Conservation (phyloP, 2,888 invertebrate genomes). For the Oligia fasciuncula region DNA sequence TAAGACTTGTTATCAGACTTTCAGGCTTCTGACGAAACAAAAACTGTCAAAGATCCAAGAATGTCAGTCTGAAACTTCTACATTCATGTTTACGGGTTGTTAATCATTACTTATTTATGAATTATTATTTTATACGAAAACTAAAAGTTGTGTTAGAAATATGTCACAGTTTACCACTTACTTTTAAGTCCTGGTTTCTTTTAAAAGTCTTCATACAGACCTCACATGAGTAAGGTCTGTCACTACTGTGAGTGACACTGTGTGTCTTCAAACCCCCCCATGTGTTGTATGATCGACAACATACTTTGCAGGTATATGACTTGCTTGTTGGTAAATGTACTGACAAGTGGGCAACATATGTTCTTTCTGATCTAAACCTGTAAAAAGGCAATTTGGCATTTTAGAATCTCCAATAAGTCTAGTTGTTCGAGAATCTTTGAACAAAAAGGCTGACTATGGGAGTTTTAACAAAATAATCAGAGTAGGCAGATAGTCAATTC, state of each 20-base stretch:
- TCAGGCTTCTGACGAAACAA: background rate
- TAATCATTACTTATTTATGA: background rate
- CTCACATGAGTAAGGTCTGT: constrained; percentile 92
- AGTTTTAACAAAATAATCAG: background rate
- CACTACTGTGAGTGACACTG: constrained; percentile 92
- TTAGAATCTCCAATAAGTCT: background rate
- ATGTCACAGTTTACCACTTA: constrained; percentile 68
- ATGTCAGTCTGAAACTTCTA: background rate
- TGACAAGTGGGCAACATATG: constrained; percentile 91
- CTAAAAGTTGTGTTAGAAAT: background rate
- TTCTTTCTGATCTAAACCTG: constrained; percentile 92
- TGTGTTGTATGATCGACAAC: constrained; percentile 92
- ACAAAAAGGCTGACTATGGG: background rate
- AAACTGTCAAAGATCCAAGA: background rate
- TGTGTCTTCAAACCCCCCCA: constrained; percentile 92
- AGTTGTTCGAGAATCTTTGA: background rate
- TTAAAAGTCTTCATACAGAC: constrained; percentile 93
- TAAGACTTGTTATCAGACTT: background rate
- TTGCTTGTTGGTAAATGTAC: constrained; percentile 74
- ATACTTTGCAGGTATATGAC: constrained; percentile 90
- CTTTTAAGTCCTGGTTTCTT: constrained; percentile 93
- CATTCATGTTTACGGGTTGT: background rate
- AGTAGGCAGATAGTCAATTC: background rate
- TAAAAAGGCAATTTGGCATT: constrained; percentile 54
- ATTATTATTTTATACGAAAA: background rate